A percentile compares a stretch with the other conserved stretches of the same genome.
Evolutionary conservation across 2,888 invertebrate genomes (phyloP).

Genomic region (Rhingia campestris): DNA sequence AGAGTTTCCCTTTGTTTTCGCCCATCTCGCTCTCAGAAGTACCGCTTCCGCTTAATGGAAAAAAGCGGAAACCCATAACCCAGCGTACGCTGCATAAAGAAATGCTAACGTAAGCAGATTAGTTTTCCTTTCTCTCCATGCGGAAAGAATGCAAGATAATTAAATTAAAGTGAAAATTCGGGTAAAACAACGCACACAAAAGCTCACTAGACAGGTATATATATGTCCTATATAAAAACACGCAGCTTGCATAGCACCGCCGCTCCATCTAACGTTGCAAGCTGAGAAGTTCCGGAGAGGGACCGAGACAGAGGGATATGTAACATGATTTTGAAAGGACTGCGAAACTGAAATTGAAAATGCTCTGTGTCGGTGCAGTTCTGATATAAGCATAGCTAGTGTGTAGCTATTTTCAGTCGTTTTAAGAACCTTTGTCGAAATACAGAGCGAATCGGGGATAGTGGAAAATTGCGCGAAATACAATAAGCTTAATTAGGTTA

Average conservation of each 20-base stretch:
- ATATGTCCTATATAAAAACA: not conserved
- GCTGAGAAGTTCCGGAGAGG: not conserved
- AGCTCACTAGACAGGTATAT: not conserved
- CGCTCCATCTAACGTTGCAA: not conserved
- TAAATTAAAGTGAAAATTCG: constrained; percentile 41
- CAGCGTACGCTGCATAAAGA: not conserved
- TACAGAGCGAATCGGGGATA: not conserved
- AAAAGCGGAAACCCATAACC: constrained; percentile 28
- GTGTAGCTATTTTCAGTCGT: constrained; percentile 18
- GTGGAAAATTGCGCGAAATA: constrained; percentile 8
- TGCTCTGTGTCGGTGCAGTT: constrained; percentile 11
- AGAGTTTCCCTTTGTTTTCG: not conserved
- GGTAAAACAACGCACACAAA: constrained; percentile 25
- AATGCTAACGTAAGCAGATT: constrained; percentile 40
- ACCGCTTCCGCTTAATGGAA: constrained; percentile 42
- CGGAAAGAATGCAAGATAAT: constrained; percentile 31
- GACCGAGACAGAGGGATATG: not conserved
- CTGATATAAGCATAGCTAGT: not conserved
- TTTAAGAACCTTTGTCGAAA: constrained; percentile 8
- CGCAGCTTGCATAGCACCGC: not conserved
- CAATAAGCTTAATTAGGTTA: constrained; percentile 33
- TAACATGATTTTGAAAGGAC: constrained; percentile 36
- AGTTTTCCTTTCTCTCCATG: not conserved
- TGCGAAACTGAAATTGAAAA: constrained; percentile 33
- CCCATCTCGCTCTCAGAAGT: constrained; percentile 2